Base-by-base conservation (phyloP, 2,888 invertebrate species). In the Sesia apiformis region DNA sequence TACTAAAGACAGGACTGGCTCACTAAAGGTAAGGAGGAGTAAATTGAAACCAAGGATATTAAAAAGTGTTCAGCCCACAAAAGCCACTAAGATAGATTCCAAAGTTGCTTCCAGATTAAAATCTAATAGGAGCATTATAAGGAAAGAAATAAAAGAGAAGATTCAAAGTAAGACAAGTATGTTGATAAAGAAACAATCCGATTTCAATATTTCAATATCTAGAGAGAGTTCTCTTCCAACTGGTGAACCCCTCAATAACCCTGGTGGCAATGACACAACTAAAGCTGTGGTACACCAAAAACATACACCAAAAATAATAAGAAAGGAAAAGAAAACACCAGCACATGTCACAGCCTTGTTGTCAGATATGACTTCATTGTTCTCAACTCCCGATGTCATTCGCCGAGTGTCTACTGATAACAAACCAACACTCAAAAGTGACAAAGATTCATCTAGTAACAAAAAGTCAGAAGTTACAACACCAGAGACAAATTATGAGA, bases 331-430 rank as follows among this genome's bases (percentile, higher is more conserved):
- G 59, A 93, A 93, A 72, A 90, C 91, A 40, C 92, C 93, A 23
- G 90, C 92, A 8, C 92, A 91, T 69, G 84, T 92, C 51, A 90
- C 90, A 55, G 90, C 78, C 62, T 80, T 84, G 65, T 80, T 90
- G 49, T 83, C 89, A 42, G 92, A 92, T 69, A 92, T 92, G 90
- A 91, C 94, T 56, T 93, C 94, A 43, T 78, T 95, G 56, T 95
- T 95, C 75, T 94, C 95, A 4, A 93, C 94, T 49, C 95, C 95
- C 38, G 95, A 95, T 85, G 94, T 95, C 54, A 94, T 94, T 56
- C 89, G 94, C 65, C 89, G 94, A 65, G 93, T 94, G 8, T 90
- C 91, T 54, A 86, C 90, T 50, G 90, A 90, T 55, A 76, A 72
- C 51, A 91, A 91, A 67, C 61, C 73, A 38, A 74, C 90, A 62